Conservation (phyloP, 2,888 invertebrate species). For the Polia nebulosa region DNA sequence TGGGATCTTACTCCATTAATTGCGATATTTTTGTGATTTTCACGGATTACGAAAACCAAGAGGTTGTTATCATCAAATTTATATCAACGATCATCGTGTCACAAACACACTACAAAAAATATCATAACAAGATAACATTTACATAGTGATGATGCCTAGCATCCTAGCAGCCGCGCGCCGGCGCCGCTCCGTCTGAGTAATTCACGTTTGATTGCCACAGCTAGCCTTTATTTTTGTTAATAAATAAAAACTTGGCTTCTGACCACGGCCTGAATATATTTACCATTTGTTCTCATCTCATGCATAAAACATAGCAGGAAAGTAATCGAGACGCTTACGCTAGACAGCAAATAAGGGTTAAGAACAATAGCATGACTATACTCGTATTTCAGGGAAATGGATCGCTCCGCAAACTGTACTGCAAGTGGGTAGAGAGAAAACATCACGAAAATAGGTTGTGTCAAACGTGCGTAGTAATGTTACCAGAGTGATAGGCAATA, state of each 20-base stretch:
- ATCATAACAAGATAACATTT: conserved; percentile 59
- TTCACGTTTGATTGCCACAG: conserved; percentile 64
- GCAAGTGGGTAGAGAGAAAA: conserved; percentile 28
- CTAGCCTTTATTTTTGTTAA: conserved; percentile 64
- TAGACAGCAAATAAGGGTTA: conserved; percentile 64
- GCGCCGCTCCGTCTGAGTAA: conserved; percentile 64
- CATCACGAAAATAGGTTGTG: conserved; percentile 47
- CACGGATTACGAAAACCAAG: conserved; percentile 1
- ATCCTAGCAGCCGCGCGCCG: conserved; percentile 51
- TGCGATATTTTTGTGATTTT: background rate
- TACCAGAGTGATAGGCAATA: conserved; percentile 55
- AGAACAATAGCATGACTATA: conserved; percentile 61
- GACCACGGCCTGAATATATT: conserved; percentile 68
- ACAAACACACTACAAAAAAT: conserved; percentile 54
- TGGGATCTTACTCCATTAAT: background rate
- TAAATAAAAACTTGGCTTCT: conserved; percentile 62
- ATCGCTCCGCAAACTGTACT: conserved; percentile 41
- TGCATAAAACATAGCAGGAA: conserved; percentile 77
- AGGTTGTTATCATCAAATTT: conserved; percentile 31
- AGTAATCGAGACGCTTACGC: conserved; percentile 65
- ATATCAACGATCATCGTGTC: conserved; percentile 34
- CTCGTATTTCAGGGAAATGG: conserved; percentile 59
- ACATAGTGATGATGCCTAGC: conserved; percentile 61
- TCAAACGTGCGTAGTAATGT: conserved; percentile 43
- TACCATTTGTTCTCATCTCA: conserved; percentile 73